phyloP scores from a whole-genome alignment of 2,888 invertebrate genomes.

The Linyphia triangularis region DNA sequence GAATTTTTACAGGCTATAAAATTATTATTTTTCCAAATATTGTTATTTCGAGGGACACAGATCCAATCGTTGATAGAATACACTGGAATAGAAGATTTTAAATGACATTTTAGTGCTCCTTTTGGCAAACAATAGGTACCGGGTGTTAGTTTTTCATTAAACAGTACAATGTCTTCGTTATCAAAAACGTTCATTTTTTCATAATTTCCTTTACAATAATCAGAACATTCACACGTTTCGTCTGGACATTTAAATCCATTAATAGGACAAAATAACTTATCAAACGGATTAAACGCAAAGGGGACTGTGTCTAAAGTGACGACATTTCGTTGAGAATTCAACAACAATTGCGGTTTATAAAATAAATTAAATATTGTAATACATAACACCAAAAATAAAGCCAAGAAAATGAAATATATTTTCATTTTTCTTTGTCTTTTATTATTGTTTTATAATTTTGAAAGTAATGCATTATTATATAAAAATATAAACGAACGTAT shows the following conservation, averaged over 20 bases:
- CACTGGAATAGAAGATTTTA: not conserved
- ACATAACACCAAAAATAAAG: conserved; percentile 21
- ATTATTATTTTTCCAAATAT: not conserved
- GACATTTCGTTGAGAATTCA: not conserved
- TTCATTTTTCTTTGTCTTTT: conserved; percentile 32
- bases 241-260: conserved; percentile 30
- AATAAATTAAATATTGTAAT: conserved; percentile 42
- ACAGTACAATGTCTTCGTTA: not conserved
- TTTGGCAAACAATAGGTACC: conserved; percentile 28
- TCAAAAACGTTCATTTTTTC: conserved; percentile 9
- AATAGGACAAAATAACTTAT: conserved; percentile 18
- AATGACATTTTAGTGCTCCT: conserved; percentile 14
- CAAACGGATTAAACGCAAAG: not conserved
- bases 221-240: not conserved
- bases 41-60: not conserved
- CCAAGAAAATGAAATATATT: conserved; percentile 32
- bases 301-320: not conserved
- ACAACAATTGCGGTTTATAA: conserved; percentile 1
- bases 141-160: not conserved
- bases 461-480: not conserved
- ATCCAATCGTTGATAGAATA: conserved; percentile 16
- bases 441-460: conserved; percentile 43
- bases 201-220: not conserved
- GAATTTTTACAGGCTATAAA: conserved; percentile 17
- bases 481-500: not conserved